A percentile compares a stretch with the other conserved stretches of the same genome.
These are phyloP conservation scores for Temnothorax curvispinosus DNA, from an alignment of 1,140 invertebrate genomes.

Conservation along the genomic window DNA sequence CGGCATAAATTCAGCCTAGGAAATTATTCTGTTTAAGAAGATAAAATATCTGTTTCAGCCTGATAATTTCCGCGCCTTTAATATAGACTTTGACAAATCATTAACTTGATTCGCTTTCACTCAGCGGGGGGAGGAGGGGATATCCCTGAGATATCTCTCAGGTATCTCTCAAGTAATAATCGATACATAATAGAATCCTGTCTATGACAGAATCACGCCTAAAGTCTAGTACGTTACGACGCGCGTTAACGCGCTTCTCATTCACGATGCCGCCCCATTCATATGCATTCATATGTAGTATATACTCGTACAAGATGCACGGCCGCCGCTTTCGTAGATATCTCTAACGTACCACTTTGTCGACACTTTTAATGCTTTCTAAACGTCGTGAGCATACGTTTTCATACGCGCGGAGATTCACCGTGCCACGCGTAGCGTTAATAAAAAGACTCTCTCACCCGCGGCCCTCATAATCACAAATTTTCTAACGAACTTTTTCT, in stretches of 20 bases:
- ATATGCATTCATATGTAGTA: constrained; percentile 48
- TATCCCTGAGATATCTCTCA: background rate
- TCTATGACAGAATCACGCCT: background rate
- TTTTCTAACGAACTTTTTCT: background rate
- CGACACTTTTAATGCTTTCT: constrained; percentile 62
- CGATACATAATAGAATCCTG: background rate
- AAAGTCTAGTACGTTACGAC: constrained; percentile 19
- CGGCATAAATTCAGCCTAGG: background rate
- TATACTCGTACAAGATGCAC: background rate
- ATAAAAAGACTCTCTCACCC: constrained; percentile 10
- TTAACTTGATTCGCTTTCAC: constrained; percentile 13
- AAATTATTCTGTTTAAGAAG: background rate
- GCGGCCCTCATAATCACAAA: background rate
- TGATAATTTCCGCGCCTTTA: background rate
- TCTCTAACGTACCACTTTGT: constrained; percentile 48
- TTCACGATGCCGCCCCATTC: constrained; percentile 66
- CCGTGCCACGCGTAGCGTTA: background rate
- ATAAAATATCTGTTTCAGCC: background rate
- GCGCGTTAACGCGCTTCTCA: constrained; percentile 55
- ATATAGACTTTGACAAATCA: background rate
- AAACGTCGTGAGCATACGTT: constrained; percentile 49
- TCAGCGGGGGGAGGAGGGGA: background rate
- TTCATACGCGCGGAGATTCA: constrained; percentile 20
- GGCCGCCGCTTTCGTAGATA: constrained; percentile 54
- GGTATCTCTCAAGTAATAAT: background rate